These are phyloP conservation scores for Cosmia pyralina DNA, from an alignment of 2,888 invertebrate species.

Conservation along the genomic window DNA sequence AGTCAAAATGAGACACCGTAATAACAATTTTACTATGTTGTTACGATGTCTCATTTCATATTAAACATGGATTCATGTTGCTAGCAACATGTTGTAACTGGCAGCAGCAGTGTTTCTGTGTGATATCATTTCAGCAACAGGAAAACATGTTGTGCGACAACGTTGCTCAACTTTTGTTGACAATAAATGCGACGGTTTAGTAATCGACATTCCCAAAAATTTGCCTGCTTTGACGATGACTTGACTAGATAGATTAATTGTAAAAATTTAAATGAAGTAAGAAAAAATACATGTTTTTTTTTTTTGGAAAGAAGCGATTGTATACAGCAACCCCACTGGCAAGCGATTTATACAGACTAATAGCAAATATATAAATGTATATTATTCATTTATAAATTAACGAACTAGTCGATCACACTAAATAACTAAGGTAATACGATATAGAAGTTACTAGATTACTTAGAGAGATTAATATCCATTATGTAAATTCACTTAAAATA, in stretches of 20 bases:
- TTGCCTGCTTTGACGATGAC: no score
- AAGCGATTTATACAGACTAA: not conserved
- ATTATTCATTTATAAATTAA: not conserved
- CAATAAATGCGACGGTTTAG: not conserved
- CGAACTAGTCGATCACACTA: not conserved
- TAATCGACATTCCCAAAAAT: not conserved
- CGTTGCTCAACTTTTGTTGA: not conserved
- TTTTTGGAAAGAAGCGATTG: constrained; percentile 4
- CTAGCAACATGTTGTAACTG: not conserved
- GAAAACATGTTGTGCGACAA: not conserved
- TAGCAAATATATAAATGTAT: not conserved
- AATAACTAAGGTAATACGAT: not conserved
- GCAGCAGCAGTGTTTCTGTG: not conserved
- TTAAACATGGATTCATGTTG: not conserved
- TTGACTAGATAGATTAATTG: not conserved
- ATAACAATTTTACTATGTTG: not conserved
- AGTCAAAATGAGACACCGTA: not conserved
- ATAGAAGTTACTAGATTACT: not conserved
- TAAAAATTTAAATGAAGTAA: not conserved
- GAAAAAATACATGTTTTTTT: no score
- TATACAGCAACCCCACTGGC: not conserved
- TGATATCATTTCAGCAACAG: not conserved
- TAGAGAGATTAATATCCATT: not conserved
- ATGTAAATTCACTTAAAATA: not conserved
- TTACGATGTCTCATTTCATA: no score